phyloP scores from a whole-genome alignment of 2,888 invertebrate genomes.

The Rotaria macrura region DNA sequence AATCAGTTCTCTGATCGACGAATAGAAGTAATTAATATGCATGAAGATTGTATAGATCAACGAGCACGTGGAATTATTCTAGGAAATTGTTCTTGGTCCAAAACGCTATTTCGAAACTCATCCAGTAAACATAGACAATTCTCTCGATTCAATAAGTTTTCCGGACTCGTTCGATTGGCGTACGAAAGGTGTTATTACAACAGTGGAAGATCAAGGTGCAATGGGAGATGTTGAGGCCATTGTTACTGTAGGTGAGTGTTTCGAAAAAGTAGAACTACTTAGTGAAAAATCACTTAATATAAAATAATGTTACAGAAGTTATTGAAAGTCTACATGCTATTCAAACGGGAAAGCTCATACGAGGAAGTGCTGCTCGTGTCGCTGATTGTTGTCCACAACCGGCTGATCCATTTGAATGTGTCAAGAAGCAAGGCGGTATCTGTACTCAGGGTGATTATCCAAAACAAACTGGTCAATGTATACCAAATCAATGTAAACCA shows the following conservation, averaged over 20 bases:
- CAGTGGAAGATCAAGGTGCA: not conserved
- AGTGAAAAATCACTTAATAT: not conserved
- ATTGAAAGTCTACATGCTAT: not conserved
- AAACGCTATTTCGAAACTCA: too few species aligned
- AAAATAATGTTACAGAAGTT: not conserved
- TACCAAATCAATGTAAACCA: not conserved
- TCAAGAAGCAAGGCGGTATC: not conserved
- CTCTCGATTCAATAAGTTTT: not conserved
- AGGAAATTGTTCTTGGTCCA: not conserved
- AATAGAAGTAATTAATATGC: not conserved
- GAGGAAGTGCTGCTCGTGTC: not conserved
- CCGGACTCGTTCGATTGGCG: conserved; percentile 10
- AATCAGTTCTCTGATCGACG: conserved; percentile 25
- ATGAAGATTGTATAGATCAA: not conserved
- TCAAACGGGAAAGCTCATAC: not conserved
- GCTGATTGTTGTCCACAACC: not conserved
- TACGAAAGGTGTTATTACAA: not conserved
- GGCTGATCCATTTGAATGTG: not conserved
- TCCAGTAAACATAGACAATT: not conserved
- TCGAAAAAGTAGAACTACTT: not conserved
- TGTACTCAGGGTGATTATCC: not conserved
- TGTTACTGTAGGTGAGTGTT: not conserved
- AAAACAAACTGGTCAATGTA: not conserved
- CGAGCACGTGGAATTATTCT: not conserved
- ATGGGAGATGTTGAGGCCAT: not conserved